These are phyloP conservation scores for Ciconia nigra DNA, from an alignment of 2,797 vertebrate genomes.

Conservation along the genomic window DNA sequence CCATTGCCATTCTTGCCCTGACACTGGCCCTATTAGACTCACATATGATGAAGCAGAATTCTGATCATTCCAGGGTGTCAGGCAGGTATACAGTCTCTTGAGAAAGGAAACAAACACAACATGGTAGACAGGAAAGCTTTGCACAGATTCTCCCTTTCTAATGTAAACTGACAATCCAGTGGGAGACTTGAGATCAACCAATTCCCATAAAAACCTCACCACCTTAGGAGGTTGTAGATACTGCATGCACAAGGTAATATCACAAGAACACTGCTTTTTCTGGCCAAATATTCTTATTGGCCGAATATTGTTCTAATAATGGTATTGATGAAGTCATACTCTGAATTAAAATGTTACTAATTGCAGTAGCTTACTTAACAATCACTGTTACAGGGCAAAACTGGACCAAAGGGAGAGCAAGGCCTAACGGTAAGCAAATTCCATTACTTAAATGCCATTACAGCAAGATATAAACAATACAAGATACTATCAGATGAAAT, in stretches of 20 bases:
- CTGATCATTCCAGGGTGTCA: background rate
- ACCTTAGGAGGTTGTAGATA: background rate
- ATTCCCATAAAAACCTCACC: background rate
- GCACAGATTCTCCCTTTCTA: background rate
- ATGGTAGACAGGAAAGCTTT: background rate
- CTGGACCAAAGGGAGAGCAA: conserved; percentile 84
- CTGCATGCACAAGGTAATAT: background rate
- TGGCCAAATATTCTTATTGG: background rate
- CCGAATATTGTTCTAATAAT: background rate
- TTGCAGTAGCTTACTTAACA: background rate
- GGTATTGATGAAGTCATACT: background rate
- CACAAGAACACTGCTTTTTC: background rate
- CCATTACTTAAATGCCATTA: background rate
- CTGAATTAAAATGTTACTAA: background rate
- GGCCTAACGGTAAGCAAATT: conserved; percentile 85
- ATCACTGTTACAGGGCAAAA: conserved; percentile 76
- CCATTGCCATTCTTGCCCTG: background rate
- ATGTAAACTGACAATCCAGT: background rate
- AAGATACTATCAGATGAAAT: background rate
- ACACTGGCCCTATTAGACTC: background rate
- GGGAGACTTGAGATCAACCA: background rate
- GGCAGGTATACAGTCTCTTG: background rate
- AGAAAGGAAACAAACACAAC: background rate
- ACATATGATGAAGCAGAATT: background rate
- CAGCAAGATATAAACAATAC: background rate